These are phyloP conservation scores for Lasioglossum figueresi DNA, from an alignment of 2,888 invertebrate genomes.

Conservation along the genomic window DNA sequence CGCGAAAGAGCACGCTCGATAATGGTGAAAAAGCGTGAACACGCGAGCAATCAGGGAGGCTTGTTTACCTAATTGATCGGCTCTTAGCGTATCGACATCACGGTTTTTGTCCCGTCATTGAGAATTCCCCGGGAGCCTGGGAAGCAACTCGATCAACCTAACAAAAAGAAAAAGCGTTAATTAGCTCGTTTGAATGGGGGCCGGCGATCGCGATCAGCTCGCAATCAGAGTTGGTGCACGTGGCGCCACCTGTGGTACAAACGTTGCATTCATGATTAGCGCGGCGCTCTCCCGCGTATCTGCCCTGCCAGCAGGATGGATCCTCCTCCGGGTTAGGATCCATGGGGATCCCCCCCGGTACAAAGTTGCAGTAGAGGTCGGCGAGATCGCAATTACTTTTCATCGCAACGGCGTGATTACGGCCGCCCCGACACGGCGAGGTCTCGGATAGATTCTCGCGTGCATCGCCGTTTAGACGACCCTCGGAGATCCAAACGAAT, in stretches of 20 bases:
- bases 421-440: constrained; percentile 37
- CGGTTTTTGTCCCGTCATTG: constrained; percentile 15
- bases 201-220: constrained; percentile 18
- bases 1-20: background rate
- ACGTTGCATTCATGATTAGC: constrained; percentile 50
- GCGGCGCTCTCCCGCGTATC: constrained; percentile 25
- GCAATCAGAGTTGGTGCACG: constrained; percentile 42
- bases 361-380: constrained; percentile 71
- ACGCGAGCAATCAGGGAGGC: background rate
- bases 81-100: constrained; percentile 10
- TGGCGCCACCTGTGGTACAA: constrained; percentile 64
- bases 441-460: constrained; percentile 3
- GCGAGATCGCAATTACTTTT: constrained; percentile 69
- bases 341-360: constrained; percentile 34
- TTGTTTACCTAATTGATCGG: constrained; percentile 36
- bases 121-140: constrained; percentile 27
- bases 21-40: background rate
- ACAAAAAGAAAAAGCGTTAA: constrained; percentile 39
- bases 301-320: constrained; percentile 39
- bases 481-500: constrained; percentile 14
- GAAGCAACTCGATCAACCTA: constrained; percentile 12
- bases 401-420: constrained; percentile 66
- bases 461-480: constrained; percentile 27
- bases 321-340: constrained; percentile 31
- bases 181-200: constrained; percentile 56